Conservation (phyloP, 2,888 invertebrate genomes). For the Phyto melanocephala region DNA sequence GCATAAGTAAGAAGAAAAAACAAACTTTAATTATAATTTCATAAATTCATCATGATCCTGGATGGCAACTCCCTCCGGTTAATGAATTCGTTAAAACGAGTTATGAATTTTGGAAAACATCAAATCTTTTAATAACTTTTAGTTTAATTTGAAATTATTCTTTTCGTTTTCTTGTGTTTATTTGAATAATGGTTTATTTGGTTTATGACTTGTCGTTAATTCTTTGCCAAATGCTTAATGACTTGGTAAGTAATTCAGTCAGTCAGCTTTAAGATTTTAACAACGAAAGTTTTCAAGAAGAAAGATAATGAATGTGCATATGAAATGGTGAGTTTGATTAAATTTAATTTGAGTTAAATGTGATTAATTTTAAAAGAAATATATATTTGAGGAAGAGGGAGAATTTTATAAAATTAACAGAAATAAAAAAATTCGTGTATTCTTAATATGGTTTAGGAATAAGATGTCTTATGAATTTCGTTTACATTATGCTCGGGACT, state of each 20-base stretch:
- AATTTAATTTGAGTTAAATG: slow-evolving; percentile 15
- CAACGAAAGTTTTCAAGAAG: background rate
- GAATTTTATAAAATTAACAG: no score
- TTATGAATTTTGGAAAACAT: slow-evolving; percentile 60
- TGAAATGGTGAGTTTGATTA: slow-evolving; percentile 46
- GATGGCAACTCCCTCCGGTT: slow-evolving; percentile 55
- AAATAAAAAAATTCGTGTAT: no score
- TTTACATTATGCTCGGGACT: no score
- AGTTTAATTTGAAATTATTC: slow-evolving; percentile 58
- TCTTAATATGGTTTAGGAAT: no score
- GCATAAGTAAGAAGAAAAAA: slow-evolving; percentile 68
- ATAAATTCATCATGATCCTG: slow-evolving; percentile 65
- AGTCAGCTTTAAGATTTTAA: slow-evolving; percentile 37
- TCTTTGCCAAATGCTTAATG: slow-evolving; percentile 55
- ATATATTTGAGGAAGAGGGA: no score
- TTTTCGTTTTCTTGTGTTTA: slow-evolving; percentile 27
- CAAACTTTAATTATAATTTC: slow-evolving; percentile 71
- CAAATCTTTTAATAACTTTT: slow-evolving; percentile 65
- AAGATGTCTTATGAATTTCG: no score
- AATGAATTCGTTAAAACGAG: slow-evolving; percentile 63
- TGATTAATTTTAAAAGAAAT: background rate
- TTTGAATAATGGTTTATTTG: slow-evolving; percentile 59
- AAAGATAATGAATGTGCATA: slow-evolving; percentile 22
- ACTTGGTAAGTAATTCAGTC: slow-evolving; percentile 35
- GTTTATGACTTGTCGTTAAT: slow-evolving; percentile 64